Conservation (phyloP, 2,113 vertebrate species). For the Tetraodon nigroviridis region DNA sequence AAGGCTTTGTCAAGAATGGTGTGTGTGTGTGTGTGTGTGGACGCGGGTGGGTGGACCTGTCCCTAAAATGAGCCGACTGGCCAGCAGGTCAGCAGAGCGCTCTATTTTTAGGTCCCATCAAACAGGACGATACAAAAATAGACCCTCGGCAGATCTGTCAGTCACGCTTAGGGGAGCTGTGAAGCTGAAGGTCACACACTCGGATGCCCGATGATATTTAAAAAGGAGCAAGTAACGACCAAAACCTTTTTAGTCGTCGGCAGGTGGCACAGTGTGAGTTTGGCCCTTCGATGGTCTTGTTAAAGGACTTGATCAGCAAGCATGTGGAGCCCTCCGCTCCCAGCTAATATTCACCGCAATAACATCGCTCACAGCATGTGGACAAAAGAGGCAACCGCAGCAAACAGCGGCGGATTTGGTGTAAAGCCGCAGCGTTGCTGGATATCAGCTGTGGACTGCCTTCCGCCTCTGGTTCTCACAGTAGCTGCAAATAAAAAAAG, state of each 20-base stretch:
- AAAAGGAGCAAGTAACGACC: constrained; percentile 65
- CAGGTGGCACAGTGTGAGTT: constrained; percentile 54
- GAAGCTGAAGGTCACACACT: constrained; percentile 57
- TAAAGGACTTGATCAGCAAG: constrained; percentile 43
- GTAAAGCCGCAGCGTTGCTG: neutral
- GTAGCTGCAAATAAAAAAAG: neutral
- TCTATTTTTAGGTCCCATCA: constrained; percentile 73
- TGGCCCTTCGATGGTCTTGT: constrained; percentile 46
- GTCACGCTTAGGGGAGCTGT: constrained; percentile 54
- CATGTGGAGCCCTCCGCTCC: constrained; percentile 19
- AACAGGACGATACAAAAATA: constrained; percentile 59
- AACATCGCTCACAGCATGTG: constrained; percentile 1
- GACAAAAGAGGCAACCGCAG: constrained; percentile 6
- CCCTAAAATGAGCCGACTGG: constrained; percentile 35
- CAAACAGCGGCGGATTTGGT: neutral
- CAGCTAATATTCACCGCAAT: constrained; percentile 31
- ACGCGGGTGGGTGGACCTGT: constrained; percentile 2
- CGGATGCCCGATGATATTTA: constrained; percentile 61
- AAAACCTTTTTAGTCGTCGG: constrained; percentile 61
- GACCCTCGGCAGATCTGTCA: constrained; percentile 42
- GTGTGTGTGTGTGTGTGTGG: constrained; percentile 14
- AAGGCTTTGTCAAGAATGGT: constrained; percentile 54
- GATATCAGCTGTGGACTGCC: constrained; percentile 1
- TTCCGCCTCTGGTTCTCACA: neutral
- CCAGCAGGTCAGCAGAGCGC: constrained; percentile 49